phyloP scores from a whole-genome alignment of 1,140 invertebrate genomes.

The Bombus turneri region DNA sequence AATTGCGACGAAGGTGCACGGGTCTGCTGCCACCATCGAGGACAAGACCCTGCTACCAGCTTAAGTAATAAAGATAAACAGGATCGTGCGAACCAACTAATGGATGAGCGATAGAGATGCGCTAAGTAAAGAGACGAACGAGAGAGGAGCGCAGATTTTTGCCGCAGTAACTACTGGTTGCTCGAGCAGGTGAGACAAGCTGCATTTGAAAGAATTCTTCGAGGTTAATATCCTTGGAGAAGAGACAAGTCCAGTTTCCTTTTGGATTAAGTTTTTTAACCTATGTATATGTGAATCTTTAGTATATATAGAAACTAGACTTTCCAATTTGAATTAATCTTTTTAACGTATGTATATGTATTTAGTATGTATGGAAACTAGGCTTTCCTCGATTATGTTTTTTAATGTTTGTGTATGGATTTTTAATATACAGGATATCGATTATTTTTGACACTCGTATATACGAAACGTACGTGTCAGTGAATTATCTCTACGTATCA shows the following conservation, averaged over 20 bases:
- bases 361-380: too few relatives aligned
- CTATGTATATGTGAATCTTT: too few relatives aligned
- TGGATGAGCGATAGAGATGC: background rate
- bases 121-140: background rate
- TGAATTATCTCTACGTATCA: too few relatives aligned
- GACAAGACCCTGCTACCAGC: conserved; percentile 5
- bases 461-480: too few relatives aligned
- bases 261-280: background rate
- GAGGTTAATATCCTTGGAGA: background rate
- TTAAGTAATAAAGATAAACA: conserved; percentile 72
- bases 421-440: too few relatives aligned
- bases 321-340: too few relatives aligned
- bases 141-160: background rate
- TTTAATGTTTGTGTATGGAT: too few relatives aligned
- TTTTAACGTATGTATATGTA: too few relatives aligned
- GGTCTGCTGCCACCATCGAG: conserved; percentile 17
- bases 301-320: too few relatives aligned
- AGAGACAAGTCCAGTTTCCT: background rate
- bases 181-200: background rate
- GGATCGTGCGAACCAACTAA: conserved; percentile 53
- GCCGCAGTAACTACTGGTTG: background rate
- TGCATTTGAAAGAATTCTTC: background rate
- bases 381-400: too few relatives aligned
- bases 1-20: conserved; percentile 53
- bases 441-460: too few relatives aligned